Base-by-base conservation (phyloP, 2,113 vertebrate species). In the Microcebus griseorufus region DNA sequence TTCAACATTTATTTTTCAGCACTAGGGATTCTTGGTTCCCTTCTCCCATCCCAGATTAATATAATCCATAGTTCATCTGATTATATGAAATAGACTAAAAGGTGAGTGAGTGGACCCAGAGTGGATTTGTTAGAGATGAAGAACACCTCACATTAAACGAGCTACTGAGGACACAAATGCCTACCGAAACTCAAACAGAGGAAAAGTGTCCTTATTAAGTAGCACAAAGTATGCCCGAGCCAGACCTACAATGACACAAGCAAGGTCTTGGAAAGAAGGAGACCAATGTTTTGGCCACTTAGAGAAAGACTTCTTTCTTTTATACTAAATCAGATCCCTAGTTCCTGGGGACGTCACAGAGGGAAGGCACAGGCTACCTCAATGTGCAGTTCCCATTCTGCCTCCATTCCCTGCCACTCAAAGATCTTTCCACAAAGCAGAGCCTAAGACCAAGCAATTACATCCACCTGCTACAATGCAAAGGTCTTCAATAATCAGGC, bases 1-100 rank as follows among this genome's bases (percentile, higher is more conserved):
- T 65, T 58, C 45, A 60, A 67, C 9, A 79, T 9, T 86, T 48
- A 78, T 58, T 82, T 82, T 90, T 64, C 51, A 95, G 51, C 29
- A 42, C 20, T 67, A 37, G 23, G 48, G 62, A 72, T 1, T 37
- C 45, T 72, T 53, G 18, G 51, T 55, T 89, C 27, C n/a, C 86
- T 88, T 79, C 45, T 94, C 53, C 18, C 8, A 69, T 27, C 29
- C 37, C 32, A 60, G 73, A 65, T 27, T 55, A 73, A 78, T 62
- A 65, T 2, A 80, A 34, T 51, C 22, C 32, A 32, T 9, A 67
- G 55, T 53, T 20, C 48, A 80, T 58, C 51, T 20, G 13, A 53
- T 34, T 51, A 42, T n/a, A 89, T 2, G 6, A 17, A 88, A 67
- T 5, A 91, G 45, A 8, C n/a, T 90, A 67, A 79, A 87, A 83